These are phyloP conservation scores for Enteromius anoplus DNA, from an alignment of 2,797 vertebrate genomes.

Conservation along the genomic window DNA sequence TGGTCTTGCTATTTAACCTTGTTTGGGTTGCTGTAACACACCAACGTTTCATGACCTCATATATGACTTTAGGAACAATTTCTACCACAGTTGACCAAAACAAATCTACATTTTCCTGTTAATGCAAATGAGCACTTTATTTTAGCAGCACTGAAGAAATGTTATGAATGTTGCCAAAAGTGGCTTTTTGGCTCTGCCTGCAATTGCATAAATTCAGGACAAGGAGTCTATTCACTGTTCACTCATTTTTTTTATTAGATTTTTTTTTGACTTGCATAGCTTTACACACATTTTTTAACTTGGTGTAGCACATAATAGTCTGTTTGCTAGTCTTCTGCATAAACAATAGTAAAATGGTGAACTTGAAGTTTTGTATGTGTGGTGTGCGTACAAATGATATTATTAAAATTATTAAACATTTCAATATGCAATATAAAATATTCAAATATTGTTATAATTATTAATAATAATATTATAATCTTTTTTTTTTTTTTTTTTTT, in stretches of 20 bases:
- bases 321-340: not conserved
- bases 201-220: not conserved
- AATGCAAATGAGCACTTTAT: slow-evolving; percentile 8
- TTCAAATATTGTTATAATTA: too few relatives aligned
- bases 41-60: slow-evolving; percentile 24
- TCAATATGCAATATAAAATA: not conserved
- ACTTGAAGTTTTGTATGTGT: not conserved
- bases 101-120: not conserved
- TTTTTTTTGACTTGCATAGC: not conserved
- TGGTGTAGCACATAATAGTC: not conserved
- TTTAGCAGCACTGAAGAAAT: slow-evolving; percentile 7
- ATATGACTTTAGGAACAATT: not conserved
- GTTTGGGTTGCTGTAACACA: slow-evolving; percentile 27
- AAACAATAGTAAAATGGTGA: not conserved
- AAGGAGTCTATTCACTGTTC: not conserved
- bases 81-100: not conserved
- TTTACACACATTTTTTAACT: not conserved
- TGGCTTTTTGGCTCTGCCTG: slow-evolving; percentile 19
- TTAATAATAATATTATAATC: too few relatives aligned
- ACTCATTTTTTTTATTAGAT: not conserved
- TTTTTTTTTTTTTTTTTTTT: too few relatives aligned
- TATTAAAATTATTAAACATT: not conserved
- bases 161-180: not conserved
- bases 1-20: slow-evolving; percentile 46
- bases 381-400: not conserved